Evolutionary conservation across 2,888 invertebrate species (phyloP).

Genomic region (Acleris literana): DNA sequence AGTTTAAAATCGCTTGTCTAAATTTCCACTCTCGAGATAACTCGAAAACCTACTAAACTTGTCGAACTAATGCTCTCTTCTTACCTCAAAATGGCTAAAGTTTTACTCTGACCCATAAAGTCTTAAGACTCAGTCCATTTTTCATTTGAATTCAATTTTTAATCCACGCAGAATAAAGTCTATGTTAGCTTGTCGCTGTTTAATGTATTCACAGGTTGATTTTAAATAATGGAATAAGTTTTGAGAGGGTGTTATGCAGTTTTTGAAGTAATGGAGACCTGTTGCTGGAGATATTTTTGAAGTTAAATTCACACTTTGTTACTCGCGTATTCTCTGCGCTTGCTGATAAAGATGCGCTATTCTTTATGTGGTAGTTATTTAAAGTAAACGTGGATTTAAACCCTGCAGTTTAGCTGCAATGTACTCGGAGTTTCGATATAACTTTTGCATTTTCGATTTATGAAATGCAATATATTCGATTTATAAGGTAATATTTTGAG

Average conservation of each 20-base stretch:
- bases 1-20: slow-evolving; percentile 43
- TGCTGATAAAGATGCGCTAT: slow-evolving; percentile 26
- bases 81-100: slow-evolving; percentile 75
- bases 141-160: slow-evolving; percentile 52
- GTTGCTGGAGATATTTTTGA: slow-evolving; percentile 58
- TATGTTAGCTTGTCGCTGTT: slow-evolving; percentile 39
- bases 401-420: neutral
- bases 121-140: slow-evolving; percentile 47
- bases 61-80: slow-evolving; percentile 78
- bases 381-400: neutral
- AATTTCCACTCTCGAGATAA: slow-evolving; percentile 58
- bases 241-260: slow-evolving; percentile 53
- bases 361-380: slow-evolving; percentile 10
- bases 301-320: slow-evolving; percentile 28
- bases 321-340: slow-evolving; percentile 3
- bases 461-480: neutral
- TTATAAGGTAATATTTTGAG: neutral
- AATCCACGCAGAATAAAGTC: slow-evolving; percentile 42
- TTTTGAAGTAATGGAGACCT: slow-evolving; percentile 61
- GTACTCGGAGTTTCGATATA: neutral
- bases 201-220: slow-evolving; percentile 52
- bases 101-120: slow-evolving; percentile 52
- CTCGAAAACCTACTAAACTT: slow-evolving; percentile 71
- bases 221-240: slow-evolving; percentile 64
- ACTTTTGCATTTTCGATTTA: neutral